A percentile compares a stretch with the other conserved stretches of the same genome.
phyloP scores from a whole-genome alignment of 2,797 vertebrate species.

The Diglossa cyanea region DNA sequence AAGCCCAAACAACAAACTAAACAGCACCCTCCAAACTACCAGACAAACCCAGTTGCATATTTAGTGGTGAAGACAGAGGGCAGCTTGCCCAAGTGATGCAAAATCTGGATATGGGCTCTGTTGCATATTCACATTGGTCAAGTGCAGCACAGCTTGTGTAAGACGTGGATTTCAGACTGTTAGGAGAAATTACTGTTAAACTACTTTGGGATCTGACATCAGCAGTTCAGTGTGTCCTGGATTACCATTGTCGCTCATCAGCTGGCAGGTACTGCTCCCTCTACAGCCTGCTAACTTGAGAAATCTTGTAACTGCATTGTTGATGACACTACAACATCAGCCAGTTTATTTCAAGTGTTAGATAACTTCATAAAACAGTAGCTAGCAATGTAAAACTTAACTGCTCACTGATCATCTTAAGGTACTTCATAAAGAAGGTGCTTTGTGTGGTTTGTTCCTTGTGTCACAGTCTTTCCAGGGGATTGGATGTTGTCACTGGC shows the following conservation, averaged over 20 bases:
- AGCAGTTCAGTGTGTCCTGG: background rate
- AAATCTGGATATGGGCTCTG: background rate
- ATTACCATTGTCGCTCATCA: background rate
- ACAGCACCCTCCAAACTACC: background rate
- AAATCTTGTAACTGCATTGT: background rate
- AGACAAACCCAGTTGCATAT: background rate
- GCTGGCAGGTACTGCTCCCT: background rate
- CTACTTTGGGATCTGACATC: background rate
- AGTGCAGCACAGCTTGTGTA: background rate
- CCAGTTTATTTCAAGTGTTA: background rate
- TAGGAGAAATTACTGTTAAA: background rate
- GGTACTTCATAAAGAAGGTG: background rate
- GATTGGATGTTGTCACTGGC: background rate
- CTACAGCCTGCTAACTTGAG: background rate
- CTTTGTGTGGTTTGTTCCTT: background rate
- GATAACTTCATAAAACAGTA: background rate
- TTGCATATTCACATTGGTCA: fast-evolving
- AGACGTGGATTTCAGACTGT: background rate
- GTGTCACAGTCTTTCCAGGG: background rate
- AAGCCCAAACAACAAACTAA: background rate
- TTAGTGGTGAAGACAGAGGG: background rate
- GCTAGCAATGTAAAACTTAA: background rate
- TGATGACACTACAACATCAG: background rate
- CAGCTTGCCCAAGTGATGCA: background rate
- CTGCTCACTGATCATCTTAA: background rate